phyloP scores from a whole-genome alignment of 2,888 invertebrate species.

The Amiota mariae region DNA sequence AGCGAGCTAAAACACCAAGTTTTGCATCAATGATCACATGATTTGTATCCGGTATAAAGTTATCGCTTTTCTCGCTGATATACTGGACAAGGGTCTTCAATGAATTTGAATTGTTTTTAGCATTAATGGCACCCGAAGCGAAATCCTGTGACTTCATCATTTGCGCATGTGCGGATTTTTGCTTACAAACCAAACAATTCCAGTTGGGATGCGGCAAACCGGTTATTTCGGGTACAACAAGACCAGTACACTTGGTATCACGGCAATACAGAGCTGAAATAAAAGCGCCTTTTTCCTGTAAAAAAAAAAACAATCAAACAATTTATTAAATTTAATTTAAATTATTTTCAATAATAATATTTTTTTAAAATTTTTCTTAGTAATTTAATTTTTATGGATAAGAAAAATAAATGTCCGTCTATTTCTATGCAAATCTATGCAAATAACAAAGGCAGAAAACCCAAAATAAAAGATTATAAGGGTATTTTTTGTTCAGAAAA shows the following conservation, averaged over 20 bases:
- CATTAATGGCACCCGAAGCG: conserved; percentile 69
- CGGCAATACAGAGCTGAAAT: conserved; percentile 73
- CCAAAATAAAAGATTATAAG: no score
- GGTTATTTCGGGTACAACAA: conserved; percentile 76
- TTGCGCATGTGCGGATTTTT: conserved; percentile 67
- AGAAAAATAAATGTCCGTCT: neutral
- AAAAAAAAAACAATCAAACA: conserved; percentile 18
- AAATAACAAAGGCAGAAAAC: no score
- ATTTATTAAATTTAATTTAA: neutral
- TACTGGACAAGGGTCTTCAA: conserved; percentile 66
- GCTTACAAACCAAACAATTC: conserved; percentile 79
- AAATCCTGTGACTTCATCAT: conserved; percentile 71
- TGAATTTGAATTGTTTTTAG: conserved; percentile 68
- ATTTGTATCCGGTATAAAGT: conserved; percentile 70
- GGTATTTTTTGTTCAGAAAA: no score
- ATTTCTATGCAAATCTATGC: neutral
- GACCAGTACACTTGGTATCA: conserved; percentile 72
- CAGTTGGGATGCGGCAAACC: conserved; percentile 77
- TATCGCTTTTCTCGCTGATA: conserved; percentile 68
- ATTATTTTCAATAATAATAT: neutral
- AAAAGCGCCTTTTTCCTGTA: conserved; percentile 70
- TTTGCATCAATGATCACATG: conserved; percentile 71
- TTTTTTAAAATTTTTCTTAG: neutral
- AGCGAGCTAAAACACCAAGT: conserved; percentile 64
- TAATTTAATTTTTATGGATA: neutral